Evolutionary conservation across 2,797 vertebrate genomes (phyloP).

Genomic region (Rhinichthys osculus): DNA sequence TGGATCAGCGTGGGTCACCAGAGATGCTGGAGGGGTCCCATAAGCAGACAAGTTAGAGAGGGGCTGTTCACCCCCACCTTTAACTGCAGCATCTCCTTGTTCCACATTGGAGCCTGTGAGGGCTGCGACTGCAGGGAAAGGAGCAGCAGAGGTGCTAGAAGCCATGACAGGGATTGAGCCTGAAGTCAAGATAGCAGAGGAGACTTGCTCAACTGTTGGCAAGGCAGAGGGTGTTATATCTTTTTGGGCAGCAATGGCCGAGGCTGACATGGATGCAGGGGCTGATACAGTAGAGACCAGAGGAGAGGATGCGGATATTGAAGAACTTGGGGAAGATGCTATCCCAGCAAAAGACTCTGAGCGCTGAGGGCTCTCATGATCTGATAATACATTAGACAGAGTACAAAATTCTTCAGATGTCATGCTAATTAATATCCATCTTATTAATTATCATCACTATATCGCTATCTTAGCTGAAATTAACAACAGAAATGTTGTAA

Average conservation of each 20-base stretch:
- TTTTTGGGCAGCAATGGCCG: constrained; percentile 57
- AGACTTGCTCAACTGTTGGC: constrained; percentile 53
- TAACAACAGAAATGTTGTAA: neutral
- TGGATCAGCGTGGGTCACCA: constrained; percentile 61
- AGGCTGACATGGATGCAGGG: constrained; percentile 69
- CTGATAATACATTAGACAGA: constrained; percentile 69
- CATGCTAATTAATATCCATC: neutral
- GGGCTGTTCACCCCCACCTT: constrained; percentile 60
- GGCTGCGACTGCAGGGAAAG: constrained; percentile 54
- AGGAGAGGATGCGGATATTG: constrained; percentile 65
- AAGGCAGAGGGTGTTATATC: constrained; percentile 58
- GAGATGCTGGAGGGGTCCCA: constrained; percentile 61
- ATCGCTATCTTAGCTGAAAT: neutral
- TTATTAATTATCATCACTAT: neutral
- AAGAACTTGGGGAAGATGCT: constrained; percentile 63
- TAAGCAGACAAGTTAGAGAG: constrained; percentile 65
- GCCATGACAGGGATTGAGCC: constrained; percentile 58
- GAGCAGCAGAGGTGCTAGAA: constrained; percentile 47
- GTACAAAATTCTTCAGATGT: constrained; percentile 55
- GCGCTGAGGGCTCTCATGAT: constrained; percentile 74
- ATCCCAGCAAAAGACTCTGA: constrained; percentile 73
- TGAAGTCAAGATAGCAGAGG: constrained; percentile 57
- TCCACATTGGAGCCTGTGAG: constrained; percentile 62
- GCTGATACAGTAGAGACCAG: constrained; percentile 69
- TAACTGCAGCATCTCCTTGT: constrained; percentile 58